Base-by-base conservation (phyloP, 2,113 vertebrate species). In the Leptobrachium ailaonicum region DNA sequence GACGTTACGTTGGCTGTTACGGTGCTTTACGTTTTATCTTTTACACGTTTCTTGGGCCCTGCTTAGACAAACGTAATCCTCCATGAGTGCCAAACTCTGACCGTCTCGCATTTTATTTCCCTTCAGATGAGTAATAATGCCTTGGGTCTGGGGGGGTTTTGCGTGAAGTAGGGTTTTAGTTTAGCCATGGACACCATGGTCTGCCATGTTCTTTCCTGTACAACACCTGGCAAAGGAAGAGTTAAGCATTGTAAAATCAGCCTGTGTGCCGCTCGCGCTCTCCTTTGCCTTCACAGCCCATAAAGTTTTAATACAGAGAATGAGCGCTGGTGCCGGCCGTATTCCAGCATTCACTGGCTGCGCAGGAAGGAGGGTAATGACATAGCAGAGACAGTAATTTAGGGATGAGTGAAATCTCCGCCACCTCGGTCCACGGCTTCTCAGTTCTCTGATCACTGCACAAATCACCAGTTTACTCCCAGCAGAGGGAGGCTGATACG, bases 301-400 rank as follows among this genome's bases (percentile, higher is more conserved):
- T 79, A 79, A 79, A 79, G 60, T 73, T 79, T 79, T 79, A 79
- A 73, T 79, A 40, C 14, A 66, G 62, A 2, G 67, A 56, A 64
- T 41, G 53, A 73, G 70, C 45, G 2, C 41, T 64, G 50, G 68
- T 50, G 32, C 64, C 44, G 41, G 67, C 67, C 60, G n/a, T 64
- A 75, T 75, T 64, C 20, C 11, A 66, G 13, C 45, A 43, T 44
- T 69, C 47, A 4, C 70, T 40, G 56, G 69, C 53, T 44, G 66
- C 69, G 44, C 14, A n/a, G 68, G 62, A 66, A 79, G 69, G 32
- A 20, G 62, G 77, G 44, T 79, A 79, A 73, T 79, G 77, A 79
- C 70, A 66, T 62, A 20, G 70, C 47, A 67, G 70, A 40, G 60
- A 14, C 70, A 66, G 66, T 40, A 54, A 67, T 63, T 76, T 63